Base-by-base conservation (phyloP, 2,888 invertebrate genomes). In the Gastrophysa polygoni region DNA sequence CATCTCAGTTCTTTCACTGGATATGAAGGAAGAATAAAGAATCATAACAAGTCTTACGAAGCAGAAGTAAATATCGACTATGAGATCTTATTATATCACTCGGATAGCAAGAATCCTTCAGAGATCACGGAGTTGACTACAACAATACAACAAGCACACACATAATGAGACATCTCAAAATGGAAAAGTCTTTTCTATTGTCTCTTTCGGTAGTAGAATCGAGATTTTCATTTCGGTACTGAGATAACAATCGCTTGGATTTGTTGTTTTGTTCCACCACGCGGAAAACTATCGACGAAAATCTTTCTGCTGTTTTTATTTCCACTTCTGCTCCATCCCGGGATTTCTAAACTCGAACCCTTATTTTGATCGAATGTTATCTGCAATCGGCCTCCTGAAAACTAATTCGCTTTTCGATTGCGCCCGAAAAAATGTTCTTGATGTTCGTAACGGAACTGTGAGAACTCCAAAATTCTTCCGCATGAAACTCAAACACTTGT, bases 271-370 rank as follows among this genome's bases (percentile, higher is more conserved):
- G 54, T 54, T 54, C 24, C 5, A 7, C 5, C 54, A 44, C 43
- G 54, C 43, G 43, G 54, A 54, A 44, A 54, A 54, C 54, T 54
- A 54, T 54, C 17, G 54, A 54, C 43, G 24, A 38, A 43, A 54
- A 54, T 54, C 54, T 38, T 38, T 52, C 52, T 38, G 52, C 43
- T 52, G 52, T 52, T 52, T 52, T 52, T 52, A 34, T 54, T 21
- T 54, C 54, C 54, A 54, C 54, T 54, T 43, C 34, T 44, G 16
- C 17, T 43, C 44, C 11, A 8, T 54, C 43, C 43, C 54, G 54
- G 34, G 21, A 24, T 43, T 24, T 34, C 54, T 24, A 21, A 24
- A 24, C 17, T 43, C 44, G 43, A 54, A 14, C 43, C 28, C 43
- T 34, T 17, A 44, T 54, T 54, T 43, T 43, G 44, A 54, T 54